These are phyloP conservation scores for Craniophora ligustri DNA, from an alignment of 2,888 invertebrate genomes.

Conservation along the genomic window DNA sequence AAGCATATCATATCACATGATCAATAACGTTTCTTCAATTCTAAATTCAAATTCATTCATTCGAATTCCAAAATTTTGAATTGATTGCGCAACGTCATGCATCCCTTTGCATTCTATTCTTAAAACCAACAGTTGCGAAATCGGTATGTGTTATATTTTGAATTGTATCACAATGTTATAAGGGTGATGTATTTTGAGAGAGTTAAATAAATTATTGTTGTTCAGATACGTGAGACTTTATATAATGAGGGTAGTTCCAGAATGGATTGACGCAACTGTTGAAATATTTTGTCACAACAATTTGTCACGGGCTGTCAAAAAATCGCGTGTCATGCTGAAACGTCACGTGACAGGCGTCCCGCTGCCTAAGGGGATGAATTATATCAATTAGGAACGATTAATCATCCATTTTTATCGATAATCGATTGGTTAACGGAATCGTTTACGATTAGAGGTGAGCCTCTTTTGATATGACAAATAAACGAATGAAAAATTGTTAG, in stretches of 20 bases:
- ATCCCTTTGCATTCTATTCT: constrained; percentile 61
- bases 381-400: constrained; percentile 83
- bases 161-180: constrained; percentile 37
- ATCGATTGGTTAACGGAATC: constrained; percentile 82
- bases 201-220: constrained; percentile 9
- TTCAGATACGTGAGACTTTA: constrained; percentile 56
- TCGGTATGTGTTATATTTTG: constrained; percentile 22
- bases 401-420: constrained; percentile 80
- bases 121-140: constrained; percentile 34
- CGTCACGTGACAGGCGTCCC: constrained; percentile 65
- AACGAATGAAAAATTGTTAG: constrained; percentile 66
- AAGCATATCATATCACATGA: constrained; percentile 48
- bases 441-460: constrained; percentile 76
- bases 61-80: constrained; percentile 75
- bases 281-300: constrained; percentile 89
- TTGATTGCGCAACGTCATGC: constrained; percentile 78
- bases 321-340: constrained; percentile 80
- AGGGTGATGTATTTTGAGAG: constrained; percentile 8
- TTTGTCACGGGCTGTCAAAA: constrained; percentile 85
- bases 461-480: constrained; percentile 79
- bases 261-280: constrained; percentile 82
- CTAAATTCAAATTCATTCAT: constrained; percentile 73
- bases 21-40: constrained; percentile 59
- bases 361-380: constrained; percentile 78
- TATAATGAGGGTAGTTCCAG: constrained; percentile 69